Conservation (phyloP, 2,797 vertebrate species). For the Sebastes minor region DNA sequence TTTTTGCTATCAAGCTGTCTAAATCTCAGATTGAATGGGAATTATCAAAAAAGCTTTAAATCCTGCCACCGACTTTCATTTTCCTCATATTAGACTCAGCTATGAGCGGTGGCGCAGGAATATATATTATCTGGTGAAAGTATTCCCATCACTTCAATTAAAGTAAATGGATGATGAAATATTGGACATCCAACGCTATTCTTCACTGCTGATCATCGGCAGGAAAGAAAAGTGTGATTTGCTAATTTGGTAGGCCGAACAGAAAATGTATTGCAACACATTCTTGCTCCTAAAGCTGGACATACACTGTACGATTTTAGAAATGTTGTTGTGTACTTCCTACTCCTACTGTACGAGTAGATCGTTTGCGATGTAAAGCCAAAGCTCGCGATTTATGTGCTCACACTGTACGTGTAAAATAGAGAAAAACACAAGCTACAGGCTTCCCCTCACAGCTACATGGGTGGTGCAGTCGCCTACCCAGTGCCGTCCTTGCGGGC, state of each 20-base stretch:
- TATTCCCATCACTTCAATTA: neutral
- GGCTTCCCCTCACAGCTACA: neutral
- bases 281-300: neutral
- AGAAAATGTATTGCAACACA: neutral
- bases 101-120: neutral
- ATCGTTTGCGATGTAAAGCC: no score
- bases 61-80: neutral
- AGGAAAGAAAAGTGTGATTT: neutral
- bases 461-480: constrained; percentile 66
- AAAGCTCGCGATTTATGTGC: no score
- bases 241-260: neutral
- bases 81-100: neutral
- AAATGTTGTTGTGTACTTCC: no score
- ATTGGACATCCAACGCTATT: neutral
- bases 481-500: constrained; percentile 93
- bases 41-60: constrained; percentile 16
- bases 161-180: neutral
- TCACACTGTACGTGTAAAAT: no score
- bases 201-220: neutral
- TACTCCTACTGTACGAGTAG: no score
- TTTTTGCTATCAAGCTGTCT: neutral
- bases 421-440: no score
- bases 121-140: neutral
- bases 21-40: constrained; percentile 2
- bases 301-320: no score